Evolutionary conservation across 2,797 vertebrate species (phyloP).

Genomic region (Phyllotis vaccarum): DNA sequence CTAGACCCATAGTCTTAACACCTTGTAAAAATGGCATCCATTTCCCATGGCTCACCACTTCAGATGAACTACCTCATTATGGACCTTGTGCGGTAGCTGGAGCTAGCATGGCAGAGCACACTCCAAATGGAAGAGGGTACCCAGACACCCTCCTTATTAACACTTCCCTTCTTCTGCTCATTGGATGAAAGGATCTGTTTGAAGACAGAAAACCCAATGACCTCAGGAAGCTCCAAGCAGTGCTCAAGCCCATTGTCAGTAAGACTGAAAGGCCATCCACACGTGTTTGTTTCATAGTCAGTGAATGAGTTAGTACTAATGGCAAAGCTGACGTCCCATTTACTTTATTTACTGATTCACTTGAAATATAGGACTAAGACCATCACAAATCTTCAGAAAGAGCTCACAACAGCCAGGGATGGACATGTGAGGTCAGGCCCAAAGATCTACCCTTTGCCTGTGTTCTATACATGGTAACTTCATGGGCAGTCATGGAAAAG

Average conservation of each 20-base stretch:
- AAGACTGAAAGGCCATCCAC: slow-evolving; percentile 68
- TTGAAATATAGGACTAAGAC: slow-evolving; percentile 16
- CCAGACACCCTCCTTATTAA: neutral
- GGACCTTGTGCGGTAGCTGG: neutral
- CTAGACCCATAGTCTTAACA: neutral
- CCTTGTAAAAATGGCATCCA: neutral
- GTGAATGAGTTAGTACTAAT: slow-evolving; percentile 58
- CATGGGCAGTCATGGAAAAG: neutral
- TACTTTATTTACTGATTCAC: slow-evolving; percentile 25
- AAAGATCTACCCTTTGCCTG: neutral
- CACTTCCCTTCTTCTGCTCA: neutral
- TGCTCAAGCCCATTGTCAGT: slow-evolving; percentile 33
- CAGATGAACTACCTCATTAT: neutral
- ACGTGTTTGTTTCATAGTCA: slow-evolving; percentile 71
- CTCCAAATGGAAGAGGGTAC: no score
- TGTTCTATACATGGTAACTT: neutral
- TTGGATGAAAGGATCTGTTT: neutral
- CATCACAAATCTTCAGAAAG: neutral
- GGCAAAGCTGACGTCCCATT: slow-evolving; percentile 35
- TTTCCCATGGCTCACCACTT: accelerated
- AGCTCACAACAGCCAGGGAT: neutral
- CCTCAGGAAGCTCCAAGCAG: slow-evolving; percentile 8
- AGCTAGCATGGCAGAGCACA: neutral
- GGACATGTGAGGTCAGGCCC: neutral
- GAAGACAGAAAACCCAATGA: slow-evolving; percentile 23